These are phyloP conservation scores for Oophaga pumilio DNA, from an alignment of 2,113 vertebrate species.

Conservation along the genomic window DNA sequence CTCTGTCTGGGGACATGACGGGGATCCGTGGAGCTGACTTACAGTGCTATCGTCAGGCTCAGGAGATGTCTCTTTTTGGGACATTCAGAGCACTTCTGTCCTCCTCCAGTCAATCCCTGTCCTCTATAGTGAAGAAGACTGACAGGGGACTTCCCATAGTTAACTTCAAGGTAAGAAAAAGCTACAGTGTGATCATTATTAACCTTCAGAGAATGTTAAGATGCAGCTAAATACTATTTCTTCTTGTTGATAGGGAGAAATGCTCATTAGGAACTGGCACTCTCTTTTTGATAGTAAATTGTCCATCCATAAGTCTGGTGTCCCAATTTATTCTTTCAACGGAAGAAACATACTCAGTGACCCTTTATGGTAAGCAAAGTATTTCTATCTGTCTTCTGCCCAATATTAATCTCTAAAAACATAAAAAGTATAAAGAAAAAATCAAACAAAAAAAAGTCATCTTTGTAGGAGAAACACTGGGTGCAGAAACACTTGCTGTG, in stretches of 20 bases:
- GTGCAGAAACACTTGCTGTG: no score
- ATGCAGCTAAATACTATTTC: neutral
- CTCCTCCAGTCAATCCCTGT: conserved; percentile 58
- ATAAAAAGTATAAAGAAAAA: neutral
- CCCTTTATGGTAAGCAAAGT: conserved; percentile 62
- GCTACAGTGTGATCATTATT: neutral
- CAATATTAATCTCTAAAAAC: neutral
- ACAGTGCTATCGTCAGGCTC: conserved; percentile 69
- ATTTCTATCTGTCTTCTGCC: neutral
- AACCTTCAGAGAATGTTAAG: neutral
- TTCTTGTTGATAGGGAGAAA: conserved; percentile 61
- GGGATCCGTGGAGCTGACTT: conserved; percentile 66
- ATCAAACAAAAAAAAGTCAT: neutral
- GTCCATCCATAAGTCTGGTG: neutral
- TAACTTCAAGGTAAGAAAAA: conserved; percentile 68
- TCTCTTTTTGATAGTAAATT: conserved; percentile 61
- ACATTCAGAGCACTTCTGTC: conserved; percentile 71
- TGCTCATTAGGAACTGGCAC: conserved; percentile 65
- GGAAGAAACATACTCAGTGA: conserved; percentile 59
- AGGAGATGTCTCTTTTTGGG: conserved; percentile 64
- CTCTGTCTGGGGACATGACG: conserved; percentile 58
- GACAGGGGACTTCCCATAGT: conserved; percentile 65
- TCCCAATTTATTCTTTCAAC: conserved; percentile 64
- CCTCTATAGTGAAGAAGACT: conserved; percentile 64
- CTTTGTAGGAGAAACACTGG: no score